Evolutionary conservation across 2,113 vertebrate genomes (phyloP).

Genomic region (Zosterops pallidus): DNA sequence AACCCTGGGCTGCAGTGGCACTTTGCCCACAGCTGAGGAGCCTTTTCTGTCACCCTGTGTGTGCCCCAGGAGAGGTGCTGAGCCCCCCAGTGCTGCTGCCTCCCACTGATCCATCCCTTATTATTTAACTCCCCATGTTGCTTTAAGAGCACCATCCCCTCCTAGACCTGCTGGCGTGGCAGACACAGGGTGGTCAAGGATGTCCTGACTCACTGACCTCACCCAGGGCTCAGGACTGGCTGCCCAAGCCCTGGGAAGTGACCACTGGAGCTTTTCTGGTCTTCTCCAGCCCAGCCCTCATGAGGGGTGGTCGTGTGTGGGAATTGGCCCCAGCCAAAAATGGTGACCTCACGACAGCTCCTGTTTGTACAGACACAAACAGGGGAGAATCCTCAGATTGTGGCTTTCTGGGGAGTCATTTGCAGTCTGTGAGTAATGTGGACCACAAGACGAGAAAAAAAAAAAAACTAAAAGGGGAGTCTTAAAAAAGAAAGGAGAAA

Average conservation of each 20-base stretch:
- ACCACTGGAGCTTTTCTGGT: neutral
- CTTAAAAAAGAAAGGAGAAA: constrained; percentile 39
- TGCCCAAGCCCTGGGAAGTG: neutral
- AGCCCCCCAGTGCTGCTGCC: fast-evolving
- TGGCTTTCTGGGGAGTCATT: constrained; percentile 46
- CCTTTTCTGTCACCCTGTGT: neutral
- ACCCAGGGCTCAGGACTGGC: neutral
- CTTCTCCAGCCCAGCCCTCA: neutral
- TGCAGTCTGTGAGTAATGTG: constrained; percentile 38
- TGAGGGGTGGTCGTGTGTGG: neutral
- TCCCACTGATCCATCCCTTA: neutral
- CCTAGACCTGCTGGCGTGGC: fast-evolving
- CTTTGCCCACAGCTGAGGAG: neutral
- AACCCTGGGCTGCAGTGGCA: neutral
- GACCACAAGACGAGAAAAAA: constrained; percentile 45
- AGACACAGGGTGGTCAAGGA: neutral
- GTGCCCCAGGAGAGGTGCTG: neutral
- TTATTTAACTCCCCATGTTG: neutral
- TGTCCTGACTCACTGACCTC: neutral
- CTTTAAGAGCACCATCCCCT: neutral
- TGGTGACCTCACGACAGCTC: neutral
- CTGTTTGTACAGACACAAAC: constrained; percentile 49
- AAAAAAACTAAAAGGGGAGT: neutral
- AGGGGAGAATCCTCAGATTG: constrained; percentile 35
- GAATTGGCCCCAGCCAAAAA: neutral